Conservation (phyloP, 2,888 invertebrate genomes). For the Pristionchus fissidentatus region DNA sequence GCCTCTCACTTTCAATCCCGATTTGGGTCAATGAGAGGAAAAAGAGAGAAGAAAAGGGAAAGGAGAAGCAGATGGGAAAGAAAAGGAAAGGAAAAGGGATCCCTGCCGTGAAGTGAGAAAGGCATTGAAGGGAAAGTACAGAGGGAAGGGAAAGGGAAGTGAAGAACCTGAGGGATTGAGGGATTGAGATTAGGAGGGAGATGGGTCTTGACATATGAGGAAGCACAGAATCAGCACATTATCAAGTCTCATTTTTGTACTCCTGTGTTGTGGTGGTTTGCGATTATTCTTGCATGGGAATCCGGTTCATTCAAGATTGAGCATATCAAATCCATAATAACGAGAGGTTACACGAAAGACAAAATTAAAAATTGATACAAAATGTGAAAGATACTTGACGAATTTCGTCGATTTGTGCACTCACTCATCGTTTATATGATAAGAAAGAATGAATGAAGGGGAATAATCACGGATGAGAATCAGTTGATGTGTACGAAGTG, state of each 20-base stretch:
- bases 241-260: background rate
- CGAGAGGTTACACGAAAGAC: too few species aligned
- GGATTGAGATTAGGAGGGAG: too few species aligned
- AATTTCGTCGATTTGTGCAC: background rate
- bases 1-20: conserved; percentile 27
- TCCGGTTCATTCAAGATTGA: too few species aligned
- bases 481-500: background rate
- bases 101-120: background rate
- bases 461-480: background rate
- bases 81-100: conserved; percentile 12
- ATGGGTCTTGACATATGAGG: background rate
- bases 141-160: background rate
- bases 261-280: too few species aligned
- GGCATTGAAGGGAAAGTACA: background rate
- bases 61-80: background rate
- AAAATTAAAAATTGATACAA: too few species aligned
- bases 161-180: too few species aligned
- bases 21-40: conserved; percentile 40
- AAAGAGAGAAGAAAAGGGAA: background rate
- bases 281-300: too few species aligned
- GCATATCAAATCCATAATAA: too few species aligned
- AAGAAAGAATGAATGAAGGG: background rate
- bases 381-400: too few species aligned
- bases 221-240: background rate
- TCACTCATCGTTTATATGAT: background rate